Percentiles rank a stretch among this genome's conserved stretches.
phyloP scores from a whole-genome alignment of 2,113 vertebrate genomes.

The Platysteira castanea region DNA sequence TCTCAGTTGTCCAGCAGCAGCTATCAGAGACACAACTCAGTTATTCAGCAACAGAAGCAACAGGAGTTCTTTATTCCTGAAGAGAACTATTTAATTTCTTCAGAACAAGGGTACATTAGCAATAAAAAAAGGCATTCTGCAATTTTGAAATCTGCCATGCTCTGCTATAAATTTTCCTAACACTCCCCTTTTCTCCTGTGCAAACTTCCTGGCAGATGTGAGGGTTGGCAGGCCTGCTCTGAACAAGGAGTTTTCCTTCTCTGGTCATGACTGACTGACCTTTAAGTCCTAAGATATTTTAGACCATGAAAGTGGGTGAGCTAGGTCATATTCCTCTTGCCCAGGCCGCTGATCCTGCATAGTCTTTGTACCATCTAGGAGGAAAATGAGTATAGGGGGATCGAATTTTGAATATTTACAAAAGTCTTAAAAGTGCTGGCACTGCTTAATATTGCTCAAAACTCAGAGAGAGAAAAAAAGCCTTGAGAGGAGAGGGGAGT shows the following conservation, averaged over 20 bases:
- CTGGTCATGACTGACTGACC: not conserved
- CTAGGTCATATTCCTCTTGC: not conserved
- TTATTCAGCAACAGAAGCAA: not conserved
- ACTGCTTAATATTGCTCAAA: not conserved
- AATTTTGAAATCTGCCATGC: not conserved
- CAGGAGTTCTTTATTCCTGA: not conserved
- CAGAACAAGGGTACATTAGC: not conserved
- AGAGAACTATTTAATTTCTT: not conserved
- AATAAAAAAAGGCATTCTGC: not conserved
- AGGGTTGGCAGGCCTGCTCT: not conserved
- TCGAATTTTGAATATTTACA: not conserved
- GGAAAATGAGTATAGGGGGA: not conserved
- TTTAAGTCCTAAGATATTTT: not conserved
- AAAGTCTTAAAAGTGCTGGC: not conserved
- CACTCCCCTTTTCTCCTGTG: not conserved
- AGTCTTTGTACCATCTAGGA: not conserved
- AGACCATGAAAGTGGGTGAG: not conserved
- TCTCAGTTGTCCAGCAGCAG: not conserved
- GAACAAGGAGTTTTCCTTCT: not conserved
- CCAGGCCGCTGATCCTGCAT: not conserved
- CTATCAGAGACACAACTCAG: not conserved
- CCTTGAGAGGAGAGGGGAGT: not conserved
- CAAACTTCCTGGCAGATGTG: not conserved
- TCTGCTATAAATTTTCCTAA: not conserved
- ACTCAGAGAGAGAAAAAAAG: not conserved